Conservation (phyloP, 1,140 invertebrate genomes). For the Aphelinus certus region DNA sequence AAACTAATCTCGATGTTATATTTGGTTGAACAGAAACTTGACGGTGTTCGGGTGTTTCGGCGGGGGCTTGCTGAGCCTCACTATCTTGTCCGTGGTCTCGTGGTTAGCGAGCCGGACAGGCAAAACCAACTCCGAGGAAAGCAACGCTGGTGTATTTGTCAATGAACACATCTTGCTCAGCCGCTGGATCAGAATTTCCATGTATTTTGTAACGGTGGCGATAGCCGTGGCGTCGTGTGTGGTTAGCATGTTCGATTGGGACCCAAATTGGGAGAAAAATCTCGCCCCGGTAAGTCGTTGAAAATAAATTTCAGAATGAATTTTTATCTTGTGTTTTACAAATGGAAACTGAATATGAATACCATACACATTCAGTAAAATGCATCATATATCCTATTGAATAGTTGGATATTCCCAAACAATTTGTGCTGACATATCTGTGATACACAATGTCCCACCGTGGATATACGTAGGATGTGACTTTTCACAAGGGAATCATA, state of each 20-base stretch:
- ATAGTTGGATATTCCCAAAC: too few species aligned
- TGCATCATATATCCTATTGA: too few species aligned
- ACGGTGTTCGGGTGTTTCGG: constrained; percentile 57
- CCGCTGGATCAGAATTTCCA: constrained; percentile 52
- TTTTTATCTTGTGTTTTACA: too few species aligned
- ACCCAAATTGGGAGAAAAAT: constrained; percentile 32
- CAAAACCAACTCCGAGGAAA: not conserved
- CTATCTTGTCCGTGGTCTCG: constrained; percentile 52
- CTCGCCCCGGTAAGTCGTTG: constrained; percentile 58
- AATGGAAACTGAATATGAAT: too few species aligned
- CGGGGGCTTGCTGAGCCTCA: constrained; percentile 51
- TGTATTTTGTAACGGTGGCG: constrained; percentile 57
- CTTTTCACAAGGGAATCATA: too few species aligned
- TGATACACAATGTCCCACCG: too few species aligned
- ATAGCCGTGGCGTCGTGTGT: constrained; percentile 54
- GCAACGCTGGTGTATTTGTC: not conserved
- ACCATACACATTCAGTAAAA: too few species aligned
- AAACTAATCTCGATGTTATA: too few species aligned
- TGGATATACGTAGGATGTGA: too few species aligned
- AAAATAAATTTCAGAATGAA: not conserved
- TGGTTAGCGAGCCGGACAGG: constrained; percentile 50
- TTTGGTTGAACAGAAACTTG: constrained; percentile 48
- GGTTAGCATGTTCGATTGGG: constrained; percentile 53
- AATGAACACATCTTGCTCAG: constrained; percentile 43
- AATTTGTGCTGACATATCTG: too few species aligned